Conservation (phyloP, 2,113 vertebrate species). For the Thunnus thynnus region DNA sequence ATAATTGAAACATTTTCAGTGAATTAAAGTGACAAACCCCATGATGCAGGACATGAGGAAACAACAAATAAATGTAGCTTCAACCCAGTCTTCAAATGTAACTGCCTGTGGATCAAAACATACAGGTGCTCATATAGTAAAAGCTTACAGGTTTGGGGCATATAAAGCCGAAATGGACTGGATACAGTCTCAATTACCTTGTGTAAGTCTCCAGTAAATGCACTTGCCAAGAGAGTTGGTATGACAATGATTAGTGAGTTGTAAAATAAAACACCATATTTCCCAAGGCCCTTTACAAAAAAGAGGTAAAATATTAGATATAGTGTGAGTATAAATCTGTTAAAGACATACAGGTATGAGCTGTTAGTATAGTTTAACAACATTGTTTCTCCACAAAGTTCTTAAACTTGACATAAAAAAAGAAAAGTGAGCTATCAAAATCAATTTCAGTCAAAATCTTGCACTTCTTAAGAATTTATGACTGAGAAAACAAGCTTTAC, state of each 20-base stretch:
- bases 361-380: no score
- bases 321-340: neutral
- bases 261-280: constrained; percentile 94
- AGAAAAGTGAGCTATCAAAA: neutral
- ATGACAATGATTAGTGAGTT: constrained; percentile 92
- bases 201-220: constrained; percentile 89
- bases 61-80: constrained; percentile 86
- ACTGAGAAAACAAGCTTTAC: neutral
- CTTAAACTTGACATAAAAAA: no score
- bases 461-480: neutral
- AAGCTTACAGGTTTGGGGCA: neutral
- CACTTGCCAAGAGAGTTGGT: constrained; percentile 88
- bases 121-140: neutral
- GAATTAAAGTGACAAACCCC: constrained; percentile 87
- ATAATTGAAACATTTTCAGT: neutral
- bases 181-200: constrained; percentile 77
- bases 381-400: no score
- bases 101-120: constrained; percentile 83
- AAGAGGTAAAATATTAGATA: constrained; percentile 13
- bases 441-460: no score
- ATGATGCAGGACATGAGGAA: constrained; percentile 93
- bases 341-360: neutral
- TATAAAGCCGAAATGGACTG: neutral
- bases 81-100: constrained; percentile 89
- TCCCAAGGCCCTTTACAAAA: constrained; percentile 89